Evolutionary conservation across 2,888 invertebrate species (phyloP).

Genomic region (Cryptophagus acutangulus): DNA sequence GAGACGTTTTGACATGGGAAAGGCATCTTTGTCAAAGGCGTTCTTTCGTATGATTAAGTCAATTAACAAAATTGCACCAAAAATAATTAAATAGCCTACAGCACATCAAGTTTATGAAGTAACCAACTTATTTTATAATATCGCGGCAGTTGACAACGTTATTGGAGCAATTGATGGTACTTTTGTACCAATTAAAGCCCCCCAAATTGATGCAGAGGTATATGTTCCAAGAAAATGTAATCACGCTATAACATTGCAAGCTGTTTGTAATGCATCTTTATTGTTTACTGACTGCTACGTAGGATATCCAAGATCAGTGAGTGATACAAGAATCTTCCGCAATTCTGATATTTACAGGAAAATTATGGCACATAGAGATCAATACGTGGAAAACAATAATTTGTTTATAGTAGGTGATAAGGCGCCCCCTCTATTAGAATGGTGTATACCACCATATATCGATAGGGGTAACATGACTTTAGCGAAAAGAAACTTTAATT

Average conservation of each 20-base stretch:
- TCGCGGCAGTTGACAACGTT: slow-evolving; percentile 16
- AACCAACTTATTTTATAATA: slow-evolving; percentile 12
- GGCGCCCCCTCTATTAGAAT: slow-evolving; percentile 21
- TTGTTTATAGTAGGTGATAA: slow-evolving; percentile 27
- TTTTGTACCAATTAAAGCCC: slow-evolving; percentile 15
- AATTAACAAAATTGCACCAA: slow-evolving; percentile 4
- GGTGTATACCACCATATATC: slow-evolving; percentile 27
- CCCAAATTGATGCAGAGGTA: slow-evolving; percentile 17
- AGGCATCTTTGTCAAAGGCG: slow-evolving; percentile 2
- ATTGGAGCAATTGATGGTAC: slow-evolving; percentile 17
- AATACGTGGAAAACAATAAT: neutral
- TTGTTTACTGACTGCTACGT: no score
- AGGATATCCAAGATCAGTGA: slow-evolving; percentile 19
- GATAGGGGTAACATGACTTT: slow-evolving; percentile 23
- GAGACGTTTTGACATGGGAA: slow-evolving; percentile 8
- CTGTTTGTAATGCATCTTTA: no score
- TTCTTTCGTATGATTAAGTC: slow-evolving; percentile 7
- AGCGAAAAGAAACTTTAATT: slow-evolving; percentile 17
- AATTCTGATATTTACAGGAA: slow-evolving; percentile 22
- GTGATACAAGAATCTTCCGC: slow-evolving; percentile 22
- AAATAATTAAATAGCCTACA: slow-evolving; percentile 10
- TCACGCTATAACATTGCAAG: slow-evolving; percentile 20
- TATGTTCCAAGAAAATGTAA: slow-evolving; percentile 24
- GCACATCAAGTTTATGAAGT: slow-evolving; percentile 9
- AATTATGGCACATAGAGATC: neutral